Percentiles rank a stretch among this genome's conserved stretches.
Conservation (phyloP, 2,888 invertebrate species). For the Noctua comes region DNA sequence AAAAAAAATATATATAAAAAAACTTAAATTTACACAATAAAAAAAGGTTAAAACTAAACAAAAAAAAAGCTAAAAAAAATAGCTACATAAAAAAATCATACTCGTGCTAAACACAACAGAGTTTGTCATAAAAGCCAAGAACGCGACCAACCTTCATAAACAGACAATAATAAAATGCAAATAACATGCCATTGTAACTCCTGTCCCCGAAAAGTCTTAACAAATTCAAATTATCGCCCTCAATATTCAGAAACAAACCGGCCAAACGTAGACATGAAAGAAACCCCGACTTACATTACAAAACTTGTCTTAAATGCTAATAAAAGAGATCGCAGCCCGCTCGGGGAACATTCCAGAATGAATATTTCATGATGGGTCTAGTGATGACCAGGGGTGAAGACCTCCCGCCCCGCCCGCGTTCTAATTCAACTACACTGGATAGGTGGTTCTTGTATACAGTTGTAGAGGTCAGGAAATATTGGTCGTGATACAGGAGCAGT, state of each 20-base stretch:
- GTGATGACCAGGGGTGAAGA: constrained; percentile 72
- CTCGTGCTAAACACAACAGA: not conserved
- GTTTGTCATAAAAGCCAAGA: not conserved
- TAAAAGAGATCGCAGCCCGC: constrained; percentile 80
- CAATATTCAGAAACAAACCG: constrained; percentile 74
- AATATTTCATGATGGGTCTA: constrained; percentile 84
- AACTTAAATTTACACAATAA: too few relatives aligned
- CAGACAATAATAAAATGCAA: constrained; percentile 31
- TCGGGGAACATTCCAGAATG: constrained; percentile 77
- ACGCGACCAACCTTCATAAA: constrained; percentile 9
- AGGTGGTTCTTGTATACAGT: constrained; percentile 54
- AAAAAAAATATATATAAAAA: too few relatives aligned
- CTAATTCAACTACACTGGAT: constrained; percentile 50
- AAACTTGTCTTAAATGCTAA: constrained; percentile 86
- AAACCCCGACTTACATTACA: constrained; percentile 79
- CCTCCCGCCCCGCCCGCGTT: constrained; percentile 59
- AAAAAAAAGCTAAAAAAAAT: too few relatives aligned
- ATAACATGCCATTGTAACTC: constrained; percentile 25
- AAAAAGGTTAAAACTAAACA: too few relatives aligned
- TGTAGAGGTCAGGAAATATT: constrained; percentile 68
- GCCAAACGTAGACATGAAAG: constrained; percentile 73
- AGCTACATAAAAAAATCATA: not conserved
- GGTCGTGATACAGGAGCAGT: constrained; percentile 71
- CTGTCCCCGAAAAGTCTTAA: constrained; percentile 41
- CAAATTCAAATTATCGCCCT: constrained; percentile 73